phyloP scores from a whole-genome alignment of 1,140 invertebrate genomes.

The Calosoma granatense region DNA sequence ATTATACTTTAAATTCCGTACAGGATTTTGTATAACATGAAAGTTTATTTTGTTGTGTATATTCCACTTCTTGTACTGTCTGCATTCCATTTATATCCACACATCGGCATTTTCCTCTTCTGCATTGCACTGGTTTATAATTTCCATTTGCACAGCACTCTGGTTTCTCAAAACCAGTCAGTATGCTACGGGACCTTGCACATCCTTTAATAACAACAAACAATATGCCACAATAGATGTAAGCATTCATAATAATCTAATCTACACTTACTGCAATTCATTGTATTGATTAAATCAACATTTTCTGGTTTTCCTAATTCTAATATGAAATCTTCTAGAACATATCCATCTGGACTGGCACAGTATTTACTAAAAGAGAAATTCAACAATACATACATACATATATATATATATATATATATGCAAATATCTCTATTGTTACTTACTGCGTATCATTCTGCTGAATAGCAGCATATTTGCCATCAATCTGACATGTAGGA shows the following conservation, averaged over 20 bases:
- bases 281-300: slow-evolving; percentile 29
- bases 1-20: background rate
- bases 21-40: background rate
- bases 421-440: background rate
- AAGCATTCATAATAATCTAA: background rate
- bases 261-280: slow-evolving; percentile 48
- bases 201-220: slow-evolving; percentile 37
- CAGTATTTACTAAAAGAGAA: slow-evolving; percentile 40
- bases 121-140: slow-evolving; percentile 45
- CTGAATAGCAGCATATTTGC: slow-evolving; percentile 35
- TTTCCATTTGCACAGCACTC: slow-evolving; percentile 48
- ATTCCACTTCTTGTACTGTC: slow-evolving; percentile 17
- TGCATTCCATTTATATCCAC: slow-evolving; percentile 48
- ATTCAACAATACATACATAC: slow-evolving; percentile 13
- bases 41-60: background rate
- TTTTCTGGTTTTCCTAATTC: slow-evolving; percentile 16
- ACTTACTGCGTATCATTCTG: slow-evolving; percentile 21
- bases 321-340: slow-evolving; percentile 36
- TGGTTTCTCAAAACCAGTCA: slow-evolving; percentile 38
- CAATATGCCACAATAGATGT: background rate
- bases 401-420: slow-evolving; percentile 1
- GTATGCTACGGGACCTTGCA: slow-evolving; percentile 37
- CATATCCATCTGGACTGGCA: slow-evolving; percentile 36
- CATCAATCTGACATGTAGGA: slow-evolving; percentile 42
- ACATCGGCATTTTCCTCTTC: slow-evolving; percentile 44